phyloP scores from a whole-genome alignment of 2,113 vertebrate genomes.

The Mus spicilegus region DNA sequence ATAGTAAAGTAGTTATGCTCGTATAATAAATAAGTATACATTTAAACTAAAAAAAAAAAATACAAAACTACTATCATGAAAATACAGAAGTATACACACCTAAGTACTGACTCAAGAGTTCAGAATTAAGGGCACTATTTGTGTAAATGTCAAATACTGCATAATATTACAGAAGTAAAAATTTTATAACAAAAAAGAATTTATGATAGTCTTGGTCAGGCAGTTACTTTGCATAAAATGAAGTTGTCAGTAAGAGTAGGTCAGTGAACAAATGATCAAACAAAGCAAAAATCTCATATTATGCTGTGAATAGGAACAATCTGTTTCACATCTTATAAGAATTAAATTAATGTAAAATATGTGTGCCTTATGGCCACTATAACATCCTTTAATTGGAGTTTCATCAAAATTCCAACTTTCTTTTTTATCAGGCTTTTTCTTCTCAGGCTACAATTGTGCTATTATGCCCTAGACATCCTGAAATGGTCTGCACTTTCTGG shows the following conservation, averaged over 20 bases:
- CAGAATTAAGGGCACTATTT: not conserved
- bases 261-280: not conserved
- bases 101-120: not conserved
- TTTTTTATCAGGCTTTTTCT: not conserved
- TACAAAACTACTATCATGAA: not conserved
- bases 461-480: too few species aligned
- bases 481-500: not conserved
- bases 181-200: not conserved
- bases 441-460: not conserved
- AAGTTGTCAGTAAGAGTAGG: not conserved
- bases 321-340: not conserved
- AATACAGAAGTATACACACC: not conserved
- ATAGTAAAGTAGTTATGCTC: not conserved
- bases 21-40: not conserved
- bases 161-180: not conserved
- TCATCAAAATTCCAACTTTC: not conserved
- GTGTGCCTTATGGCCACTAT: not conserved
- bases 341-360: not conserved
- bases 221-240: not conserved
- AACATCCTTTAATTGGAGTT: not conserved
- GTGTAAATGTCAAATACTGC: not conserved
- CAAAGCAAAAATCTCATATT: not conserved
- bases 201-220: not conserved
- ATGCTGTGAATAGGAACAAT: not conserved
- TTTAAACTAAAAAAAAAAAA: conserved; percentile 27